Evolutionary conservation across 64 coral and sea anemone species (phyloP), one percentile per base, ranked within the genome.

Genomic region (Dendronephthya gigantea): DNA sequence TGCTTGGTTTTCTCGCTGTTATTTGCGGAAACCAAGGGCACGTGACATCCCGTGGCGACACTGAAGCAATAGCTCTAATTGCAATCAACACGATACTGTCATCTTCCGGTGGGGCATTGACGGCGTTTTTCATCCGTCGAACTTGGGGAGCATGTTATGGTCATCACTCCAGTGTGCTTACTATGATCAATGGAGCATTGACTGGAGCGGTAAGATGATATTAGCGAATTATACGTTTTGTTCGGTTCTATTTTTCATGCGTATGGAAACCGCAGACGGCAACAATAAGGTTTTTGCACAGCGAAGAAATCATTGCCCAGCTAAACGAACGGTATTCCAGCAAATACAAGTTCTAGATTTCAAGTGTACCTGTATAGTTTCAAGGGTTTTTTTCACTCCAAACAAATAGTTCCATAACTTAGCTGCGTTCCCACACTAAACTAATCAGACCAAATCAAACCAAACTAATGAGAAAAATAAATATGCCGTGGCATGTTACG

Each of bases 1-100:
- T 90, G 23, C 66, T 90, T 50, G 88, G 88, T 29, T 89, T 84
- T 39, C 82, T 89, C 4, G 88, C 88, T 16, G 27, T 89, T 40
- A 65, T 89, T 40, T 52, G 79, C 6, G 88, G 88, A 19, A 84
- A 50, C 62, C 62, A 66, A 10, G 9, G 62, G 43, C 40, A 65
- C 36, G 36, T 84, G 9, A 83, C 87, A 40, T 50, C 62, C 0
- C 13, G 51, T 10, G 82, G 51, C 41, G 81, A 89, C 56, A 39
- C 49, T 12, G 15, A 2, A 19, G 33, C 4, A 4, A 84, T 89
- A 68, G 83, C 88, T 36, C 32, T 35, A 16, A 32, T 55, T 48
- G 17, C 84, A 16, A 70, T 89, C 51, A 89, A 47, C 43, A 83
- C 82, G 3, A 47, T 89, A 69, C 39, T 89, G 29, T 79, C 81